A percentile compares a stretch with the other conserved stretches of the same genome.
These are phyloP conservation scores for Tachina grossa DNA, from an alignment of 2,888 invertebrate species.

Conservation along the genomic window DNA sequence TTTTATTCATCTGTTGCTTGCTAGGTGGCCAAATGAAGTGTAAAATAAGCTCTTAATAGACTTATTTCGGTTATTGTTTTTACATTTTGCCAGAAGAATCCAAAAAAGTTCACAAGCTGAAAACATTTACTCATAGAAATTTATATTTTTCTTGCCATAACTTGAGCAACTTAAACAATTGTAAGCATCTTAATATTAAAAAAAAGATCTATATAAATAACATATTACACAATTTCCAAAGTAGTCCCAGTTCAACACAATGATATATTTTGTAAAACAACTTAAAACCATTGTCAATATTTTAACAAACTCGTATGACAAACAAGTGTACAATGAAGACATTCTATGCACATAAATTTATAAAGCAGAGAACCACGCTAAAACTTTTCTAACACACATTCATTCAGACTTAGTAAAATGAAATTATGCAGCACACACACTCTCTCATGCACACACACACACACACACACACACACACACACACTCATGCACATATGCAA, in stretches of 20 bases:
- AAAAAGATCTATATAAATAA: constrained; percentile 20
- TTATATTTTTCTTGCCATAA: background rate
- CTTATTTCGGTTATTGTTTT: too few relatives aligned
- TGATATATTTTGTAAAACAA: constrained; percentile 48
- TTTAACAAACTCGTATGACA: constrained; percentile 44
- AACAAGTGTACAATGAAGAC: constrained; percentile 41
- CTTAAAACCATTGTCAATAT: constrained; percentile 56
- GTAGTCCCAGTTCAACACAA: constrained; percentile 36
- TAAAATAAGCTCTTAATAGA: too few relatives aligned
- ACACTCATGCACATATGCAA: background rate
- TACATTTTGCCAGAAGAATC: too few relatives aligned
- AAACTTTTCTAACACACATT: constrained; percentile 24
- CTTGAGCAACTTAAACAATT: background rate
- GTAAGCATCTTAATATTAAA: constrained; percentile 47
- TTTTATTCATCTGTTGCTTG: too few relatives aligned
- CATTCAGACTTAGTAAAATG: background rate
- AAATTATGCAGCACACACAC: background rate
- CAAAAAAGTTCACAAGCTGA: too few relatives aligned
- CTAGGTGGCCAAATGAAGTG: too few relatives aligned
- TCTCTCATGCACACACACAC: background rate
- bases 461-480: background rate
- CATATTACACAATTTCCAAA: constrained; percentile 30
- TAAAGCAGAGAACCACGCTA: constrained; percentile 3
- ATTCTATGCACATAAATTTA: background rate
- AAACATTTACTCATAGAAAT: too few relatives aligned